phyloP scores from a whole-genome alignment of 2,113 vertebrate species.

The Apus apus region DNA sequence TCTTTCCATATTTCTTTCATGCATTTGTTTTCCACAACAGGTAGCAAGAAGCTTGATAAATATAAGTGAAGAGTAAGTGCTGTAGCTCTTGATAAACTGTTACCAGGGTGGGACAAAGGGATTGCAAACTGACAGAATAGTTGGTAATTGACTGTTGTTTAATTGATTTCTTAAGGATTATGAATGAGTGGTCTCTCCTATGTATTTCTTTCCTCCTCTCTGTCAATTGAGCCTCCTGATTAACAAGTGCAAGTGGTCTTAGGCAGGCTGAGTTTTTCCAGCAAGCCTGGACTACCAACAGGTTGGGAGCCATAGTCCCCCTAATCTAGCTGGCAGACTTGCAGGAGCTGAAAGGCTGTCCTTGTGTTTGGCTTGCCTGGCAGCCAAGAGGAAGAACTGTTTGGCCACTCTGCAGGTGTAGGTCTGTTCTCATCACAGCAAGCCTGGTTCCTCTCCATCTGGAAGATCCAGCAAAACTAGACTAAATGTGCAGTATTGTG shows the following conservation, averaged over 20 bases:
- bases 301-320: neutral
- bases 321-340: neutral
- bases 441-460: neutral
- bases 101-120: neutral
- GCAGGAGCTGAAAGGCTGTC: neutral
- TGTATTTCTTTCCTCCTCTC: neutral
- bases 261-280: neutral
- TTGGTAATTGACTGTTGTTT: neutral
- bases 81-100: neutral
- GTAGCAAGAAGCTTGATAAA: neutral
- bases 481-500: neutral
- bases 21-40: neutral
- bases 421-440: neutral
- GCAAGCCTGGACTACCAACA: neutral
- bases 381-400: neutral
- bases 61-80: fast-evolving
- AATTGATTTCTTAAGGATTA: neutral
- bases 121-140: neutral
- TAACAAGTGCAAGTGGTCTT: neutral
- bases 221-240: fast-evolving
- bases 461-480: neutral
- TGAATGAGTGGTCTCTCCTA: neutral
- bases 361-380: neutral
- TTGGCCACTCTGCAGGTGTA: neutral
- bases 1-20: neutral